Conservation (phyloP, 2,113 vertebrate genomes). For the Ifrita kowaldi region DNA sequence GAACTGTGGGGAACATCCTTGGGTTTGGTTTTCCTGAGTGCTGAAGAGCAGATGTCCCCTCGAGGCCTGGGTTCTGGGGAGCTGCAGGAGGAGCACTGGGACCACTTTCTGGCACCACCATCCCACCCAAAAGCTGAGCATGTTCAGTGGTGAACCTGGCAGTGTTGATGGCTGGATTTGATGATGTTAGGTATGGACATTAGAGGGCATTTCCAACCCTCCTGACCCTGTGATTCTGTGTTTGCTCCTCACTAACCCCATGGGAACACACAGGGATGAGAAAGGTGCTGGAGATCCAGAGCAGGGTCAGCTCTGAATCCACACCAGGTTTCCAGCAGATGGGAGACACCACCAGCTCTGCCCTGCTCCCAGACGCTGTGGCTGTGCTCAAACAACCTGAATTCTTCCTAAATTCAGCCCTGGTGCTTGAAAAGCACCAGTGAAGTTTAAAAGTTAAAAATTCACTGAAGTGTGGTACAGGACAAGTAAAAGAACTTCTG, state of each 20-base stretch:
- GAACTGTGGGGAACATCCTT: neutral
- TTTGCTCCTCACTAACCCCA: neutral
- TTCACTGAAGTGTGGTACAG: no score
- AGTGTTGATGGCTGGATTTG: accelerated
- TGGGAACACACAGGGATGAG: neutral
- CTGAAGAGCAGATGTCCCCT: neutral
- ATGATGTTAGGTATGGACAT: accelerated
- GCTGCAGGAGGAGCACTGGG: neutral
- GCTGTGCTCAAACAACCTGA: neutral
- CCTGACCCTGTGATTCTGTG: neutral
- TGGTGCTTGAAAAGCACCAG: neutral
- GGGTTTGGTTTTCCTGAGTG: accelerated
- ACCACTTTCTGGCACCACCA: neutral
- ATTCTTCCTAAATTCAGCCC: neutral
- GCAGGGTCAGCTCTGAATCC: neutral
- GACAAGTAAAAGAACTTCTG: neutral
- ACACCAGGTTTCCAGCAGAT: neutral
- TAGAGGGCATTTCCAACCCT: neutral
- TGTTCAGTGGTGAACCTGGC: accelerated
- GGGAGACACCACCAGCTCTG: neutral
- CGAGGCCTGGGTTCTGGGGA: neutral
- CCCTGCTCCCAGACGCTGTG: neutral
- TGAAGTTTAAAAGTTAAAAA: neutral
- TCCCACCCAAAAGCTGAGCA: neutral
- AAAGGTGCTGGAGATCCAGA: neutral